phyloP scores from a whole-genome alignment of 2,113 vertebrate genomes.

The Caracal caracal region DNA sequence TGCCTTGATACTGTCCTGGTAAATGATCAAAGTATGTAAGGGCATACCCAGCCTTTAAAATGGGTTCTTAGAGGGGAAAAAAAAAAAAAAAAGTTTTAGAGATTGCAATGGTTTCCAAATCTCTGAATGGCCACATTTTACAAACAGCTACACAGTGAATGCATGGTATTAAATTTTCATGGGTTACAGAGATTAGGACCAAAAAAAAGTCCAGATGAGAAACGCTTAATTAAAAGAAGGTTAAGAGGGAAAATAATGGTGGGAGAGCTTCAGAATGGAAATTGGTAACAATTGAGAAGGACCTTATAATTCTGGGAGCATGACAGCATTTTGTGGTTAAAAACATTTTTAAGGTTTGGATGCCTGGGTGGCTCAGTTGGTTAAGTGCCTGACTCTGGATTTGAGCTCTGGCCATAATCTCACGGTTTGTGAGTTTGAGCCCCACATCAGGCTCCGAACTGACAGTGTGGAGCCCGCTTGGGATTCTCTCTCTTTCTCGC shows the following conservation, averaged over 20 bases:
- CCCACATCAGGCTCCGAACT: too few species aligned
- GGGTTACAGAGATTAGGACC: not conserved
- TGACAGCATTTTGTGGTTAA: not conserved
- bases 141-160: not conserved
- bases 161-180: not conserved
- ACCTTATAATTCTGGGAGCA: not conserved
- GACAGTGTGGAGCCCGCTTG: too few species aligned
- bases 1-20: accelerated
- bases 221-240: not conserved
- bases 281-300: not conserved
- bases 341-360: not conserved
- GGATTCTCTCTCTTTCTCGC: too few species aligned
- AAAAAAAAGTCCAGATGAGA: not conserved
- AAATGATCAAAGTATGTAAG: accelerated
- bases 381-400: too few species aligned
- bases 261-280: not conserved
- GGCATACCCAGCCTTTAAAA: not conserved
- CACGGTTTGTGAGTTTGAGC: too few species aligned
- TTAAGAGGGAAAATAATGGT: not conserved
- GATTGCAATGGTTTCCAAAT: not conserved
- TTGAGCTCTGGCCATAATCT: too few species aligned
- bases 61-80: not conserved
- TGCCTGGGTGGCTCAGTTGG: too few species aligned
- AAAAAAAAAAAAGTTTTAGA: not conserved
- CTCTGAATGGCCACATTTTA: not conserved